Conservation (phyloP, 2,797 vertebrate species). For the Takifugu rubripes region DNA sequence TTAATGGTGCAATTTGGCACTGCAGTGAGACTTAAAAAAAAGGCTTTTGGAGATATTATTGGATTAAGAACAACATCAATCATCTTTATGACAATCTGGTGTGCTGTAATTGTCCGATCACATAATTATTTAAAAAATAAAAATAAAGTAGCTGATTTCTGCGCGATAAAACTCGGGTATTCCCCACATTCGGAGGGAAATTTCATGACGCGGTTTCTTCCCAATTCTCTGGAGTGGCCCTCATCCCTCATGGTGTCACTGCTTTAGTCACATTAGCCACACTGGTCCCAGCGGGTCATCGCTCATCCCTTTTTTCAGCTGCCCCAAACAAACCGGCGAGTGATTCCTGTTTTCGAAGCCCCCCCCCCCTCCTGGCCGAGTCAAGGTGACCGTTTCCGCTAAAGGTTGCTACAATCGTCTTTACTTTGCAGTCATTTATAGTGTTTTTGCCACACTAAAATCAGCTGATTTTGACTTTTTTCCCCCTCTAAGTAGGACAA, state of each 20-base stretch:
- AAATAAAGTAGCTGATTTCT: not conserved
- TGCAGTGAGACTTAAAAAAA: conserved; percentile 10
- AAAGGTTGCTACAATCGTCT: no score
- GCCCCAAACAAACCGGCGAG: conserved; percentile 62
- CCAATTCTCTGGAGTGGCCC: conserved; percentile 53
- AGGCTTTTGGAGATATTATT: conserved; percentile 26
- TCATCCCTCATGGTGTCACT: conserved; percentile 76
- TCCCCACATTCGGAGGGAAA: conserved; percentile 10
- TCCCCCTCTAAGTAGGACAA: not conserved
- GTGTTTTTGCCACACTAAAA: not conserved
- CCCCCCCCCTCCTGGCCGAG: no score
- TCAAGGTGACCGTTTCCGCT: no score
- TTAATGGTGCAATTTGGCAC: conserved; percentile 34
- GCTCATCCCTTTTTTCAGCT: conserved; percentile 27
- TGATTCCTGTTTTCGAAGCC: no score
- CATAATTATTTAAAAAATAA: not conserved
- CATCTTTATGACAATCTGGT: conserved; percentile 26
- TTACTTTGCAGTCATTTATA: not conserved
- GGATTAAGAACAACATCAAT: conserved; percentile 21
- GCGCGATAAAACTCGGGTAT: not conserved
- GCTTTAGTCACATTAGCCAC: conserved; percentile 68
- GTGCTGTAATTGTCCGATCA: conserved; percentile 8
- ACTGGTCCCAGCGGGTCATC: conserved; percentile 69
- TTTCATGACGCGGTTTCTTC: conserved; percentile 33
- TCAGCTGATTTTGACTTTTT: not conserved